A percentile compares a stretch with the other conserved stretches of the same genome.
phyloP scores from a whole-genome alignment of 2,888 invertebrate species.

The Drosophila cyrtoloma region DNA sequence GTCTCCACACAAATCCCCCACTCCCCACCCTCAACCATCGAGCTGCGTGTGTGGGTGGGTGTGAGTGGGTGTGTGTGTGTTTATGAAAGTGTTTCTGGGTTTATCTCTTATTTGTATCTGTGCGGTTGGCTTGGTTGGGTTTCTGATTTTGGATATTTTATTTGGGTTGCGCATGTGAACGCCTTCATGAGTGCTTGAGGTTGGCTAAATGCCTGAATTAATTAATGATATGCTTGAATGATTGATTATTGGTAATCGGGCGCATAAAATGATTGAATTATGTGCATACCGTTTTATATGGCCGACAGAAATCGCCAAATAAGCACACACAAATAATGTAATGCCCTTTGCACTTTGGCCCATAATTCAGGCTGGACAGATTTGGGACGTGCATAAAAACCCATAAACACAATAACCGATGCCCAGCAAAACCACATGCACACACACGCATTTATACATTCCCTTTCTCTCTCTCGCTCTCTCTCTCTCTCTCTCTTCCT shows the following conservation, averaged over 20 bases:
- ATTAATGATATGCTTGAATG: conserved; percentile 75
- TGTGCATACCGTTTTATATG: conserved; percentile 51
- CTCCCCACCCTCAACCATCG: background rate
- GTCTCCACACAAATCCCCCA: background rate
- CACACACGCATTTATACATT: conserved; percentile 1
- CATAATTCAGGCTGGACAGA: conserved; percentile 69
- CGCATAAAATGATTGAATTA: conserved; percentile 71
- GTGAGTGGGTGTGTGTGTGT: conserved; percentile 9
- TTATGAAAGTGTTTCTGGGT: conserved; percentile 41
- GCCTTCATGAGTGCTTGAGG: conserved; percentile 56
- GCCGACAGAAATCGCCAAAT: conserved; percentile 27
- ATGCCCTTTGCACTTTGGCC: conserved; percentile 71
- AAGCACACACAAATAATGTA: conserved; percentile 35
- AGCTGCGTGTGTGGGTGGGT: conserved; percentile 17
- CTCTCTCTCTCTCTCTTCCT: background rate
- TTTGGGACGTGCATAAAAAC: conserved; percentile 60
- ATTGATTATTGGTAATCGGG: conserved; percentile 63
- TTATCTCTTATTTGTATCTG: conserved; percentile 56
- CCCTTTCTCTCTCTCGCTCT: background rate
- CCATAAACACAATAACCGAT: conserved; percentile 72
- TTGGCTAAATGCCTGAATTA: conserved; percentile 73
- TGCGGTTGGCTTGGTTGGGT: conserved; percentile 14
- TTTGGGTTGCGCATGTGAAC: conserved; percentile 27
- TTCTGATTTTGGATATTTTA: conserved; percentile 8
- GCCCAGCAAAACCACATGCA: conserved; percentile 3